These are phyloP conservation scores for Danionella dracula DNA, from an alignment of 2,797 vertebrate genomes.

Conservation along the genomic window DNA sequence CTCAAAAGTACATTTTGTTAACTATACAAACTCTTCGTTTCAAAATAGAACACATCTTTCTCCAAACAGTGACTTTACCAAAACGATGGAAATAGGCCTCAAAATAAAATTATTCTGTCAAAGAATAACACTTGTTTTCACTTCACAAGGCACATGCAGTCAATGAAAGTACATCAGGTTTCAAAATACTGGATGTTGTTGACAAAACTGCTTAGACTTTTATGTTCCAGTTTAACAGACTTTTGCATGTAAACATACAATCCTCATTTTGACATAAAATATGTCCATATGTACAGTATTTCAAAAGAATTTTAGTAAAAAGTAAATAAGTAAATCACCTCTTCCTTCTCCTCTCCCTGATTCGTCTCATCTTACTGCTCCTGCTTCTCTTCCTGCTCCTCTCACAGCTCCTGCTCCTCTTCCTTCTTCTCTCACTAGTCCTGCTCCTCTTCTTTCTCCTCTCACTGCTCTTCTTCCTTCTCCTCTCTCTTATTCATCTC, in stretches of 20 bases:
- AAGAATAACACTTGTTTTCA: not conserved
- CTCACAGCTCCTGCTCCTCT: not conserved
- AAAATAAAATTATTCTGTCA: not conserved
- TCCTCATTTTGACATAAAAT: too few relatives aligned
- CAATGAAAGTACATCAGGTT: slow-evolving; percentile 8
- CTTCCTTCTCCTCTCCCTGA: too few relatives aligned
- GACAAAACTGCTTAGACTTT: too few relatives aligned
- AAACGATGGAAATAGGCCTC: not conserved
- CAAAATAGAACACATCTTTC: not conserved
- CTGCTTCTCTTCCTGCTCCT: not conserved
- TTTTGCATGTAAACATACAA: too few relatives aligned
- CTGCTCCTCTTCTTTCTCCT: not conserved
- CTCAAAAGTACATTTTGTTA: not conserved
- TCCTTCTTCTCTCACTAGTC: not conserved
- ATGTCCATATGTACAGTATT: too few relatives aligned
- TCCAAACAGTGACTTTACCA: not conserved
- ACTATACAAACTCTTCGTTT: not conserved
- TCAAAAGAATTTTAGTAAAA: too few relatives aligned
- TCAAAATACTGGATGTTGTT: slow-evolving; percentile 7
- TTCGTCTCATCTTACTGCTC: too few relatives aligned
- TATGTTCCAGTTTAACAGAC: too few relatives aligned
- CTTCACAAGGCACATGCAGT: not conserved
- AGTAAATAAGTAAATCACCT: too few relatives aligned
- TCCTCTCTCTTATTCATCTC: not conserved
- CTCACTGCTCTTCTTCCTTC: not conserved